These are phyloP conservation scores for Riparia riparia DNA, from an alignment of 2,113 vertebrate species.

Conservation along the genomic window DNA sequence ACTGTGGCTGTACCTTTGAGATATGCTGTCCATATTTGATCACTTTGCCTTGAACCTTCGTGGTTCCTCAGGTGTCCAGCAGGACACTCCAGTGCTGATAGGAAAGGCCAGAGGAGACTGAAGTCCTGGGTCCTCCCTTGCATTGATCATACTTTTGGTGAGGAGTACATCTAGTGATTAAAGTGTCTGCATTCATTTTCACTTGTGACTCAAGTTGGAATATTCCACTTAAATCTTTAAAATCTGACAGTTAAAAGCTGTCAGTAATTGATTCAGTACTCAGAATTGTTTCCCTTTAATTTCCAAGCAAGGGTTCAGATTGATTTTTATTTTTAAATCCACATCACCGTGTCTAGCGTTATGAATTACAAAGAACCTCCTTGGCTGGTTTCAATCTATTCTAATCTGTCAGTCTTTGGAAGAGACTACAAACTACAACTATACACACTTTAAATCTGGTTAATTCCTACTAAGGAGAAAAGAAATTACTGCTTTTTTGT, in stretches of 20 bases:
- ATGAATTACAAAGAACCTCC: constrained; percentile 24
- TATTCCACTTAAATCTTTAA: constrained; percentile 31
- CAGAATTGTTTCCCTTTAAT: constrained; percentile 2
- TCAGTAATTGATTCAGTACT: constrained; percentile 23
- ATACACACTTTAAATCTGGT: background rate
- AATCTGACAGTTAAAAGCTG: constrained; percentile 5
- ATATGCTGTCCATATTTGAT: background rate
- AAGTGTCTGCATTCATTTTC: background rate
- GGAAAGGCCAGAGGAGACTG: background rate
- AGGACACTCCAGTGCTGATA: background rate
- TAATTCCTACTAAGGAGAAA: background rate
- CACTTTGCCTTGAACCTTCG: background rate
- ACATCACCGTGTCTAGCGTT: background rate
- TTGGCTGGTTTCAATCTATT: background rate
- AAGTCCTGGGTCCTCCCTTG: background rate
- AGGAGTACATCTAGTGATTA: background rate
- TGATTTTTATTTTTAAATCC: constrained; percentile 56
- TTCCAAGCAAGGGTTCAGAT: background rate
- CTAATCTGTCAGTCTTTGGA: background rate
- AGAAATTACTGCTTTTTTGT: background rate
- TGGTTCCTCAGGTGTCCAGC: background rate
- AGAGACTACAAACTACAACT: background rate
- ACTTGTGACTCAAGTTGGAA: background rate
- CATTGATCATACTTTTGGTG: background rate
- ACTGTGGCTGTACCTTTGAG: background rate